Conservation (phyloP, 30 jellyfish, hydroid and myxozoan species). For the Mastigias papua region DNA sequence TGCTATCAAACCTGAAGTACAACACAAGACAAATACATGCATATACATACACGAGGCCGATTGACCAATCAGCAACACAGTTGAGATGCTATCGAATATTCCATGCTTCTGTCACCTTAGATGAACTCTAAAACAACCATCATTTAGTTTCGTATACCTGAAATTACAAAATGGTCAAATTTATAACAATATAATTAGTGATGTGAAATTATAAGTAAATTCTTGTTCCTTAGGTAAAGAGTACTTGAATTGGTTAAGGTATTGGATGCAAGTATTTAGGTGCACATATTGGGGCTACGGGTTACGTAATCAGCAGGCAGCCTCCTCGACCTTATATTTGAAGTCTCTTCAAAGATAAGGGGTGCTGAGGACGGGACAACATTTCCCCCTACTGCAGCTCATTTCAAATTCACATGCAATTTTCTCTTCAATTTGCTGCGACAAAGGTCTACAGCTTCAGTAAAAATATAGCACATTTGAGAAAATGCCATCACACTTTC, state of each 20-base stretch:
- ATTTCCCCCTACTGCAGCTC: not conserved
- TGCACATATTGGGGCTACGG: too few species aligned
- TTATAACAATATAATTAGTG: too few species aligned
- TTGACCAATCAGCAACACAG: not conserved
- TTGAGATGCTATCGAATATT: not conserved
- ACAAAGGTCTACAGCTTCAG: too few species aligned
- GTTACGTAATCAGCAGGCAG: too few species aligned
- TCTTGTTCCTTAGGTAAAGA: too few species aligned
- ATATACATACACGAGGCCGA: not conserved
- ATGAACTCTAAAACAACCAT: conserved; percentile 33
- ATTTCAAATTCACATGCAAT: not conserved
- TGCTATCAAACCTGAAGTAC: too few species aligned
- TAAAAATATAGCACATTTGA: too few species aligned
- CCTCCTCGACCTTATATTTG: not conserved
- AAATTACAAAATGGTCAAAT: not conserved
- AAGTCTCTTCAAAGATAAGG: not conserved
- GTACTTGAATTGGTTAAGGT: too few species aligned
- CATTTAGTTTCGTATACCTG: conserved; percentile 34
- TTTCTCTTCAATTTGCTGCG: not conserved
- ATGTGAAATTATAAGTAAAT: too few species aligned
- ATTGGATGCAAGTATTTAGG: too few species aligned
- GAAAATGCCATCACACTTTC: too few species aligned
- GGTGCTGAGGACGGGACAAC: not conserved
- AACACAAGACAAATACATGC: too few species aligned
- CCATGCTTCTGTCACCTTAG: not conserved